Conservation (phyloP, 2,888 invertebrate species). For the Nephrocerus scutellatus region DNA sequence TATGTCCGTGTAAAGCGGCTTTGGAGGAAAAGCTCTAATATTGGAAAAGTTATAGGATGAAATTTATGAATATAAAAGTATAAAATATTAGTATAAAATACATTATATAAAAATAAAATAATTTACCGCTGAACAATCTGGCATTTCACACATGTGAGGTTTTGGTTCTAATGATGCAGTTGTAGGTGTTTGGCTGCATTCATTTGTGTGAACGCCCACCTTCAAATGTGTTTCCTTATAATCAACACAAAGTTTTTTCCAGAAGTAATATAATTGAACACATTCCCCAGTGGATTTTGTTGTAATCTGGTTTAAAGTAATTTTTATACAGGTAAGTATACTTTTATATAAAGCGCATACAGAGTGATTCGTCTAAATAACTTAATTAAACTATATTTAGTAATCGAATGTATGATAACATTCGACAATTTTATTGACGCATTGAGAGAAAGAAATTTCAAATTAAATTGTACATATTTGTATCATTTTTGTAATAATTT, state of each 20-base stretch:
- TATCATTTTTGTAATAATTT: too few relatives aligned
- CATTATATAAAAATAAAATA: slow-evolving; percentile 13
- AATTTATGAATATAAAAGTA: slow-evolving; percentile 14
- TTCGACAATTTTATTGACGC: too few relatives aligned
- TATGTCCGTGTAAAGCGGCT: slow-evolving; percentile 62
- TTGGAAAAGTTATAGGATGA: slow-evolving; percentile 13
- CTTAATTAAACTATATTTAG: too few relatives aligned
- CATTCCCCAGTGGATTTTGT: slow-evolving; percentile 88
- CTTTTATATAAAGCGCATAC: background rate
- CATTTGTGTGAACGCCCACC: slow-evolving; percentile 47
- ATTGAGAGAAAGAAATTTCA: too few relatives aligned
- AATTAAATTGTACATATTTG: too few relatives aligned
- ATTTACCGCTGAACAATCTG: slow-evolving; percentile 55
- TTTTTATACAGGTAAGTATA: background rate
- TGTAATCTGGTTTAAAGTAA: slow-evolving; percentile 54
- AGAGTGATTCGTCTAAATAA: background rate
- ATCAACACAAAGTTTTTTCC: slow-evolving; percentile 96
- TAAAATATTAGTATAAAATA: slow-evolving; percentile 1
- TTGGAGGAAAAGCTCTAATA: slow-evolving; percentile 61
- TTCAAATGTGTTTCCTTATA: slow-evolving; percentile 70
- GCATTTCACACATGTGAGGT: slow-evolving; percentile 59
- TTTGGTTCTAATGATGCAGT: too few relatives aligned
- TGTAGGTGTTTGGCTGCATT: slow-evolving; percentile 17
- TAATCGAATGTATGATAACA: too few relatives aligned
- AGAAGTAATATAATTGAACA: slow-evolving; percentile 97